These are phyloP conservation scores for Rattus norvegicus DNA, from an alignment of 2,113 vertebrate species.

Conservation along the genomic window GRCr8 NC_086020.1:108067501-108068000, in stretches of 20 bases:
- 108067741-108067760: not conserved
- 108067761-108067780: not conserved
- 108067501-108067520: constrained; percentile 1
- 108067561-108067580: not conserved
- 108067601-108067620: not conserved
- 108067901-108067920: not conserved
- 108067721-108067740: not conserved
- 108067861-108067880: not conserved
- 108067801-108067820: constrained; percentile 20
- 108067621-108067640: not conserved
- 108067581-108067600: not conserved
- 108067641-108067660: not conserved
- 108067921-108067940: not conserved
- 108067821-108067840: not conserved
- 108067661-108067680: not conserved
- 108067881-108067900: not conserved
- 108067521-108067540: not conserved
- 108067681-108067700: constrained; percentile 26
- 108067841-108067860: not conserved
- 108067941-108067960: not conserved
- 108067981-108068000: not conserved
- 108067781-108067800: not conserved
- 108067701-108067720: not conserved
- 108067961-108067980: not conserved
- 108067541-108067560: not conserved